Evolutionary conservation across 2,888 invertebrate species (phyloP), one percentile per base, ranked within the genome.

Genomic region (Elmis aenea): DNA sequence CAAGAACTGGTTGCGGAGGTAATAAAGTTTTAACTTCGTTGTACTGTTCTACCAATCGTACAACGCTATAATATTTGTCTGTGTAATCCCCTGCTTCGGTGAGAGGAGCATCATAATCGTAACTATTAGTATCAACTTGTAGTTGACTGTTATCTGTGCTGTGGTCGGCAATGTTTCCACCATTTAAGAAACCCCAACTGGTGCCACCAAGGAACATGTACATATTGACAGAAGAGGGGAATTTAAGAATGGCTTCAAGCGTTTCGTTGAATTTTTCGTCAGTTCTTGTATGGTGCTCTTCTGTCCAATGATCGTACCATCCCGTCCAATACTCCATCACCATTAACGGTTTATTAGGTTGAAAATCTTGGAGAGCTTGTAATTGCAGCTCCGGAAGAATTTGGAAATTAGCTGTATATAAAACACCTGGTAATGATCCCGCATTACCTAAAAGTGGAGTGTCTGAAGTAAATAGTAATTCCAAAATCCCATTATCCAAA

Each of bases 141-240:
- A 38, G 32, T 5, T 24, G 28, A 16, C 38, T 31, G 16, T 43
- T 43, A 38, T 51, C 47, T 2, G 36, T 45, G n/a, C 34, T 41
- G 10, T 16, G 18, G 30, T 42, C 39, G 18, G 32, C 54, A 54
- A 41, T 33, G 40, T 44, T 56, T 21, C 47, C 59, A 3, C 63
- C 63, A 38, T 61, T 64, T 33, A 57, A 43, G 33, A 82, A 89
- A 41, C 80, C 88, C 58, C 83, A 88, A 57, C 87, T 91, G 1
- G 87, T 86, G 33, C 93, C 92, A 11, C 94, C 94, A 55, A 81
- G 83, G 66, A 91, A 92, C 85, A 94, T 88, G 61, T 93, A 95
- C 52, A 93, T 78, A 58, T 91, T 94, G 11, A 93, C 79, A 32
- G 83, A 62, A 5, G 63, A 54, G 1, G 63, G 63, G 39, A 52